Conservation (phyloP, 2,113 vertebrate genomes). For the Dipodomys ordii region DNA sequence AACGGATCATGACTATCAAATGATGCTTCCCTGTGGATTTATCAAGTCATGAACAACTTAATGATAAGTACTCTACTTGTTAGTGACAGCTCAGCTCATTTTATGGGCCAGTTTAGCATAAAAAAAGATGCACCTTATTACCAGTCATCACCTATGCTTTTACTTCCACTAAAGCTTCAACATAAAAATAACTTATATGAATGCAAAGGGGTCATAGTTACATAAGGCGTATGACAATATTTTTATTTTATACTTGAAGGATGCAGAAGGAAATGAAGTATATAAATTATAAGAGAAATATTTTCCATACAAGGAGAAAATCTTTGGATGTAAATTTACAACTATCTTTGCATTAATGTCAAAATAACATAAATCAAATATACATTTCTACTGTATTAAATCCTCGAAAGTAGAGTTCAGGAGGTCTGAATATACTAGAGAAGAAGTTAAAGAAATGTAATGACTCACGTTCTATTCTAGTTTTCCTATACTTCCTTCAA, state of each 20-base stretch:
- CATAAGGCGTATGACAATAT: not conserved
- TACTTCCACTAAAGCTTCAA: not conserved
- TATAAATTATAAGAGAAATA: not conserved
- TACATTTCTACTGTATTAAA: not conserved
- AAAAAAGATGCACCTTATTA: not conserved
- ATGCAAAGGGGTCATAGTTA: slow-evolving; percentile 5
- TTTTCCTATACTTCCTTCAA: not conserved
- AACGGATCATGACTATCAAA: not conserved
- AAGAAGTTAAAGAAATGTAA: slow-evolving; percentile 16
- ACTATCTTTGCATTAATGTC: slow-evolving; percentile 4
- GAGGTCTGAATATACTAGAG: not conserved
- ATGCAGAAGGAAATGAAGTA: not conserved
- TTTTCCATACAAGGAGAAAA: not conserved
- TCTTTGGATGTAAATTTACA: not conserved
- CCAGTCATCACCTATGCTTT: not conserved
- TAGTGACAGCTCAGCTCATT: not conserved
- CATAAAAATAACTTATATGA: slow-evolving; percentile 16
- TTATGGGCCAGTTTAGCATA: not conserved
- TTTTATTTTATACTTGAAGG: not conserved
- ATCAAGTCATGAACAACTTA: not conserved
- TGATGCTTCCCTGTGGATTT: not conserved
- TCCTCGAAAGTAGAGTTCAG: not conserved
- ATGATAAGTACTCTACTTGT: not conserved
- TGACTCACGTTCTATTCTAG: not conserved
- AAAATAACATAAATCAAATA: slow-evolving; percentile 37